phyloP scores from a whole-genome alignment of 2,888 invertebrate species.

The Cheiracanthium punctorium region DNA sequence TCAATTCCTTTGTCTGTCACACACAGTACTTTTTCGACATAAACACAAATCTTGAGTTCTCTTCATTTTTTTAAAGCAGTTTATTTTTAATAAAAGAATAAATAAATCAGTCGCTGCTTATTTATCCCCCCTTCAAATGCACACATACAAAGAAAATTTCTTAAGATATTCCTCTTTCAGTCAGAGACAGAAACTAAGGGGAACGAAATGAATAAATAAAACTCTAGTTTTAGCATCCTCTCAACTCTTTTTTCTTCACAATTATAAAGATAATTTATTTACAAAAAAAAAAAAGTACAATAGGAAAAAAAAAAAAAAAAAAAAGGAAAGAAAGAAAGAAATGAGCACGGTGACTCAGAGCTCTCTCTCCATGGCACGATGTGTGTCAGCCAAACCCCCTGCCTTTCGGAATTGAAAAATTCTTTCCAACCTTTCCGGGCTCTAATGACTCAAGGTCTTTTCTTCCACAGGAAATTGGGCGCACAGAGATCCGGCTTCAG shows the following conservation, averaged over 20 bases:
- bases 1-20: background rate
- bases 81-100: background rate
- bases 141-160: slow-evolving; percentile 1
- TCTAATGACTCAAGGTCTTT: slow-evolving; percentile 42
- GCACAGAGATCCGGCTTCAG: slow-evolving; percentile 39
- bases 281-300: slow-evolving; percentile 18
- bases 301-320: slow-evolving; percentile 24
- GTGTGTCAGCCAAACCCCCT: slow-evolving; percentile 30
- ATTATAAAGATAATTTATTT: slow-evolving; percentile 64
- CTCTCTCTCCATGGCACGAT: background rate
- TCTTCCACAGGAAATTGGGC: slow-evolving; percentile 52
- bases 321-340: slow-evolving; percentile 9
- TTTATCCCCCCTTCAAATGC: background rate
- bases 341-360: slow-evolving; percentile 25
- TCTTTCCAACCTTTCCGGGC: slow-evolving; percentile 41
- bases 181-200: background rate
- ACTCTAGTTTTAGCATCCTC: background rate
- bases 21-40: background rate
- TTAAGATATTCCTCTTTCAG: background rate
- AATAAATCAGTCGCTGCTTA: background rate
- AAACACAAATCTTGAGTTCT: background rate
- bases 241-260: slow-evolving; percentile 2
- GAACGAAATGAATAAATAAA: background rate
- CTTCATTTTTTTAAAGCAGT: too few relatives aligned
- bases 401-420: slow-evolving; percentile 32